A percentile compares a stretch with the other conserved stretches of the same genome.
Conservation (phyloP, 2,113 vertebrate genomes). For the Terrapene triunguis region DNA sequence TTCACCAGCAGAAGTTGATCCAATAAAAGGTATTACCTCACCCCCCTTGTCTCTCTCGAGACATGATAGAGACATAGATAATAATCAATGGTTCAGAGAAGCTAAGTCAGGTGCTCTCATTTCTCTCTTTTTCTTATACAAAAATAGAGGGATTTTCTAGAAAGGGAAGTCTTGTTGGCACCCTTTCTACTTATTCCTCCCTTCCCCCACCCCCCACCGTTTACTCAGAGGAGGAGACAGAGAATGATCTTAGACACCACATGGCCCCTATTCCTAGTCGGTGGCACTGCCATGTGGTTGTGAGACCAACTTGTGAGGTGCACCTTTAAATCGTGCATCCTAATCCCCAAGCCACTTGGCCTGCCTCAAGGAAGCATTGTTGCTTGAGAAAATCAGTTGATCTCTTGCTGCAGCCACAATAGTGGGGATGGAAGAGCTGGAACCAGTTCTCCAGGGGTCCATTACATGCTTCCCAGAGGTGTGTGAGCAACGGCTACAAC, state of each 20-base stretch:
- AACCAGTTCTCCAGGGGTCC: not conserved
- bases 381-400: not conserved
- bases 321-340: not conserved
- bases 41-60: not conserved
- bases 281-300: not conserved
- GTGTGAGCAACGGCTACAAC: not conserved
- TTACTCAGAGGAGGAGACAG: not conserved
- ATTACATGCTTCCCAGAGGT: not conserved
- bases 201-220: not conserved
- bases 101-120: not conserved
- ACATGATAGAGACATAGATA: not conserved
- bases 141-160: not conserved
- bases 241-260: not conserved
- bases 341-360: not conserved
- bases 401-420: not conserved
- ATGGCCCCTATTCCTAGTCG: rapidly evolving
- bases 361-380: not conserved
- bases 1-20: not conserved
- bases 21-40: not conserved
- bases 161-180: not conserved
- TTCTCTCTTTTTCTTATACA: not conserved
- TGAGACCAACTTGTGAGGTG: not conserved
- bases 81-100: not conserved
- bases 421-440: not conserved
- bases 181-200: not conserved